Conservation (phyloP, 2,888 invertebrate genomes). For the Perizoma flavofasciatum region DNA sequence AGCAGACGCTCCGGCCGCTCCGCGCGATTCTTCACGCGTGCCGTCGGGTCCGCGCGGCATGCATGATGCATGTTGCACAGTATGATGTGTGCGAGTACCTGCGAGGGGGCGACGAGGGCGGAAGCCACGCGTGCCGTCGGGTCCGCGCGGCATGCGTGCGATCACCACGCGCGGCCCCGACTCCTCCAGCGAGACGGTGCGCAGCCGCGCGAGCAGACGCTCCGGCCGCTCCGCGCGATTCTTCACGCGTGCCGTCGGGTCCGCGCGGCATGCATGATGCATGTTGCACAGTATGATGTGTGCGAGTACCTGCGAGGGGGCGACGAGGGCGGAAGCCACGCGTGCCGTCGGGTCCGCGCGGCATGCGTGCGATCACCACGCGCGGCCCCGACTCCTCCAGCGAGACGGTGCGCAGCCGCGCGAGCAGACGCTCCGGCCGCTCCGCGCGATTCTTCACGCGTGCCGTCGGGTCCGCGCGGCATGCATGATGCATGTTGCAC, state of each 20-base stretch:
- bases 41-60: too few species aligned
- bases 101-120: conserved; percentile 74
- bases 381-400: conserved; percentile 92
- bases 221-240: conserved; percentile 87
- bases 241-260: too few species aligned
- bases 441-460: conserved; percentile 53
- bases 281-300: too few species aligned
- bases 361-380: conserved; percentile 92
- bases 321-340: conserved; percentile 87
- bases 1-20: conserved; percentile 94
- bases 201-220: conserved; percentile 93
- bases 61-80: too few species aligned
- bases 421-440: conserved; percentile 95
- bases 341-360: conserved; percentile 95
- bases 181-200: conserved; percentile 93
- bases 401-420: conserved; percentile 93
- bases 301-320: conserved; percentile 58
- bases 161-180: conserved; percentile 90
- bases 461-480: too few species aligned
- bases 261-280: too few species aligned
- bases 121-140: conserved; percentile 93
- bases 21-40: conserved; percentile 49
- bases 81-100: conserved; percentile 51
- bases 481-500: too few species aligned
- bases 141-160: conserved; percentile 94